Evolutionary conservation across 1,140 invertebrate genomes (phyloP), one percentile per base, ranked within the genome.

Genomic region (Eubasilissa regina): DNA sequence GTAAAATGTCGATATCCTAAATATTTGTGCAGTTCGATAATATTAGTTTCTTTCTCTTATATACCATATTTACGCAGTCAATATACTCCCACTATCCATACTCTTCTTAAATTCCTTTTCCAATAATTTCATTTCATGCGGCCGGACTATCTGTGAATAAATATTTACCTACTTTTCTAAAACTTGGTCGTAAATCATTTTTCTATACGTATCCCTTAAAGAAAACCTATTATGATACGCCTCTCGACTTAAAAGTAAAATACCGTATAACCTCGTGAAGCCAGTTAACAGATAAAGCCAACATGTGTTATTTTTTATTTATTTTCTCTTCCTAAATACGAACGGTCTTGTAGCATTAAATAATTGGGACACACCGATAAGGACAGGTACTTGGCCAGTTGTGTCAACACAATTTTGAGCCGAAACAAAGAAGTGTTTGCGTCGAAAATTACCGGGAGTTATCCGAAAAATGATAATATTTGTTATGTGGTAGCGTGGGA

Each of bases 401-500:
- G 4, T 13, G 60, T 25, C 25, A 64, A 64, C 25, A 43, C 60
- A n/a, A 35, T 15, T 35, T 58, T 10, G 3, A 35, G 25, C 13
- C n/a, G 35, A 35, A 43, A 64, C 60, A 64, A 64, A 25, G 19
- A 9, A 64, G 60, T 64, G 60, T 64, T 64, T 64, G 35, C n/a
- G 21, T 25, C n/a, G 35, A 11, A 64, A 64, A 12, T 64, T 64
- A 64, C 48, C 48, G 48, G n/a, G n/a, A 51, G 25, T 51, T 64
- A 64, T 25, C 13, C 35, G 21, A 35, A 64, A 43, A 44, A 64
- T 64, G 60, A 64, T 64, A 64, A 64, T 64, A 43, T 64, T 64
- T 64, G 60, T 43, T 64, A 13, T 43, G 11, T 13, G 35, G 60
- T 43, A 43, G 60, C 60, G 60, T 64, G 60, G 35, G 60, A 64